Evolutionary conservation across 2,113 vertebrate species (phyloP).

Genomic region (Bothrops jararaca): DNA sequence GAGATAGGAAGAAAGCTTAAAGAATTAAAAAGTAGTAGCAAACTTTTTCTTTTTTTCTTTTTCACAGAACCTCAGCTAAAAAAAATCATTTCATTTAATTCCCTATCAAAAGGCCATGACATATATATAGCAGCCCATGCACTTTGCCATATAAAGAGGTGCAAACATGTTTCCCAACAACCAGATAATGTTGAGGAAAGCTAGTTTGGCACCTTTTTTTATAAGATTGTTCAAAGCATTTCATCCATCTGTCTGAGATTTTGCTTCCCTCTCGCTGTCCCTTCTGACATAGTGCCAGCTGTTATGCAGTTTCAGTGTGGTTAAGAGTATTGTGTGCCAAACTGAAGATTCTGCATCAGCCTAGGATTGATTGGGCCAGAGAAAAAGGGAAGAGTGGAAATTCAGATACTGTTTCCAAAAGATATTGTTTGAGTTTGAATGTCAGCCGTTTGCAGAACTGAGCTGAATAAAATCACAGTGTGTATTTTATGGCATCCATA

Average conservation of each 20-base stretch:
- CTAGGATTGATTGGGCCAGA: neutral
- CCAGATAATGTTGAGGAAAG: neutral
- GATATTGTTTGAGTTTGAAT: neutral
- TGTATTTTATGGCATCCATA: neutral
- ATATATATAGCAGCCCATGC: neutral
- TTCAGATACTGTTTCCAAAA: neutral
- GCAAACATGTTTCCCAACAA: neutral
- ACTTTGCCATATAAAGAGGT: neutral
- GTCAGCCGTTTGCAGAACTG: neutral
- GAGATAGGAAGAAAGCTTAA: neutral
- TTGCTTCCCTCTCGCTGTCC: conserved; percentile 22
- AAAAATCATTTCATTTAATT: neutral
- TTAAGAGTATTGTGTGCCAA: rapidly evolving
- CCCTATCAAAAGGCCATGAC: neutral
- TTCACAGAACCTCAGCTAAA: neutral
- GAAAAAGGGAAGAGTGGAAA: neutral
- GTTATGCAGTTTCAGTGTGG: conserved; percentile 17
- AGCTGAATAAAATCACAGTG: neutral
- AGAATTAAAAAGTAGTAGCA: neutral
- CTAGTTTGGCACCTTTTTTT: neutral
- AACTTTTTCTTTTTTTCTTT: neutral
- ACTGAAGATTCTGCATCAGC: conserved; percentile 20
- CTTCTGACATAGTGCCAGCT: neutral
- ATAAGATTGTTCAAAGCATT: neutral
- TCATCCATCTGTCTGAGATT: conserved; percentile 1